Percentiles rank a stretch among this genome's conserved stretches.
These are phyloP conservation scores for Oxyteleia sp. DNA, from an alignment of 2,888 invertebrate genomes.

Conservation along the genomic window DNA sequence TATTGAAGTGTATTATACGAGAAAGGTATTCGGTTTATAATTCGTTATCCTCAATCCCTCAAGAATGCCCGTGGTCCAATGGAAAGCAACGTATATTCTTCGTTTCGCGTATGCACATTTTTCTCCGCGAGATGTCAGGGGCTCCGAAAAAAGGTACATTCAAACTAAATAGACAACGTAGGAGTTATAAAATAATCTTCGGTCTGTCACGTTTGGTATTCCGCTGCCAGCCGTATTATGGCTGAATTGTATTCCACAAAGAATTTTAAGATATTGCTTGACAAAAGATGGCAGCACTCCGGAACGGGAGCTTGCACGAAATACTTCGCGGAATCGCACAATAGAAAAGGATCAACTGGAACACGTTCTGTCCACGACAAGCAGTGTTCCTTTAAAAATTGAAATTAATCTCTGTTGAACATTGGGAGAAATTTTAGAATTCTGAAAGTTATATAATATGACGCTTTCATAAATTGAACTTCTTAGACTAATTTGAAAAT, in stretches of 20 bases:
- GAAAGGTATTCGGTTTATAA: slow-evolving; percentile 10
- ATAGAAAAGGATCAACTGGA: slow-evolving; percentile 5
- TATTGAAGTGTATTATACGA: not conserved
- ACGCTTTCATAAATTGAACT: too few relatives aligned
- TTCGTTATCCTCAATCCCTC: slow-evolving; percentile 8
- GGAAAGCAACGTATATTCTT: slow-evolving; percentile 3
- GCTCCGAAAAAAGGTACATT: slow-evolving; percentile 13
- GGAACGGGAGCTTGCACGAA: not conserved
- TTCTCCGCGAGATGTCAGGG: not conserved
- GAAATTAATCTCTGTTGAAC: too few relatives aligned
- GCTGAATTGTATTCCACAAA: slow-evolving; percentile 22
- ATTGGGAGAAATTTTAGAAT: too few relatives aligned
- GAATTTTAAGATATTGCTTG: slow-evolving; percentile 29
- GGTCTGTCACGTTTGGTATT: slow-evolving; percentile 20
- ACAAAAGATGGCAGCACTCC: slow-evolving; percentile 10
- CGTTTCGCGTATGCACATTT: slow-evolving; percentile 4
- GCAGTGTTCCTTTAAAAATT: not conserved
- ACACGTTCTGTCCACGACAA: not conserved
- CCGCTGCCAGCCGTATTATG: not conserved
- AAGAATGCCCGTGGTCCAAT: slow-evolving; percentile 16
- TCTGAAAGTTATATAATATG: too few relatives aligned
- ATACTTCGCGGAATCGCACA: not conserved
- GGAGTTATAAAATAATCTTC: slow-evolving; percentile 26
- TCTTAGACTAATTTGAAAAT: too few relatives aligned
- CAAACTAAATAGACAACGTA: slow-evolving; percentile 7